Evolutionary conservation across 2,797 vertebrate genomes (phyloP), one percentile per base, ranked within the genome.

Genomic region (Tangara arthus): DNA sequence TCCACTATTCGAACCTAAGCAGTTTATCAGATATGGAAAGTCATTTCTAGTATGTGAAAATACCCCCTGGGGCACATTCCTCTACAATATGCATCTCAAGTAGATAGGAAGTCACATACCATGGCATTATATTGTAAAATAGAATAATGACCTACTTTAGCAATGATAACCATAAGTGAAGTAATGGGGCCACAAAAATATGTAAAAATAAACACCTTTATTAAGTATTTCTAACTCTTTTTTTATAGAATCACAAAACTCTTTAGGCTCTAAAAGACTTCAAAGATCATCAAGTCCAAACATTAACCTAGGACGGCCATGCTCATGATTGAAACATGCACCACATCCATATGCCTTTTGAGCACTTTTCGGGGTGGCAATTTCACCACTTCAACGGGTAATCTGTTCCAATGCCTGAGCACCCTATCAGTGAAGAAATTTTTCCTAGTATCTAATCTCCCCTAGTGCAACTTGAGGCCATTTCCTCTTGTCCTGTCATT

Each of bases 11-110:
- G 87, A 90, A 90, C 76, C 24, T 78, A 91, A 91, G 70, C 32
- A 83, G 61, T 86, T 94, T 90, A 89, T 94, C 89, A 93, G 82
- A 92, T 94, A 81, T 28, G 44, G 77, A 93, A 92, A 96, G 70
- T 64, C 15, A 81, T 81, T 93, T 89, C 87, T 90, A 49, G 32
- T 60, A 88, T 0, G 10, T 72, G 80, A 93, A 93, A 91, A 83
- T 79, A 82, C 50, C 81, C 57, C 85, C 42, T 32, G 44, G 73
- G 63, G 50, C 63, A 53, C 41, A 83, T 84, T 94, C 24, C 24
- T 59, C 70, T 86, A 76, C 44, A 86, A 79, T 76, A 90, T 50
- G 52, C 52, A 79, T 95, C 92, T 93, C 69, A 93, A 79, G 24
- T 76, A 92, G 75, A 46, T 55, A 83, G 41, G n/a, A 91, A 93